Evolutionary conservation across 2,888 invertebrate species (phyloP).

Genomic region (Cancer borealis): DNA sequence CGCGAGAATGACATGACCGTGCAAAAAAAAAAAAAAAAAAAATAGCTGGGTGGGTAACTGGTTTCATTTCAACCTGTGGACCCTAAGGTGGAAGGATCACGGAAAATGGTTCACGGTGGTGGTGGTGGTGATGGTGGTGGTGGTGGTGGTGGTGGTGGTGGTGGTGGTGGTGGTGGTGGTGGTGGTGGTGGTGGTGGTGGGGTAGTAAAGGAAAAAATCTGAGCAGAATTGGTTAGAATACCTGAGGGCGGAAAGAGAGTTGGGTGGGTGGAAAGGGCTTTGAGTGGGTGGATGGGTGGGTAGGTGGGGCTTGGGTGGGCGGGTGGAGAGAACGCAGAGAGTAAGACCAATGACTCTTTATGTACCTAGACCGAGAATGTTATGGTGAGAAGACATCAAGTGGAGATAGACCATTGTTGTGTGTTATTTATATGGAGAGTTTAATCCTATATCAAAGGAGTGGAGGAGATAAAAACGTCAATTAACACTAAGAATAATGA

Average conservation of each 20-base stretch:
- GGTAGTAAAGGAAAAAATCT: not conserved
- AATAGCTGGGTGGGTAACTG: not conserved
- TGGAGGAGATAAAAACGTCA: not conserved
- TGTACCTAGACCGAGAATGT: not conserved
- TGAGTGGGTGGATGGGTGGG: not conserved
- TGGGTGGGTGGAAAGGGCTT: not conserved
- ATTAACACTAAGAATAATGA: not conserved
- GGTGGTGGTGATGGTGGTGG: too few relatives aligned
- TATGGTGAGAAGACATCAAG: not conserved
- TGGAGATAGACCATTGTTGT: not conserved
- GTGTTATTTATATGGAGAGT: not conserved
- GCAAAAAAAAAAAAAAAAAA: constrained; percentile 20
- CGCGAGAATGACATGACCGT: constrained; percentile 1
- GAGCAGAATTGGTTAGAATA: not conserved
- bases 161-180: not conserved
- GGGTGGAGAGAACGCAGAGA: too few relatives aligned
- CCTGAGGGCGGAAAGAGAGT: not conserved
- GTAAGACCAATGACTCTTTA: too few relatives aligned
- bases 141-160: too few relatives aligned
- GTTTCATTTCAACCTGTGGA: not conserved
- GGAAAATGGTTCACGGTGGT: not conserved
- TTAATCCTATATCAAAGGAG: not conserved
- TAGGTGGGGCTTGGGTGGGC: too few relatives aligned
- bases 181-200: not conserved
- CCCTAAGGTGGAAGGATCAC: not conserved